Evolutionary conservation across 2,888 invertebrate species (phyloP), one percentile per base, ranked within the genome.

Genomic region (Epistrophella euchroma): DNA sequence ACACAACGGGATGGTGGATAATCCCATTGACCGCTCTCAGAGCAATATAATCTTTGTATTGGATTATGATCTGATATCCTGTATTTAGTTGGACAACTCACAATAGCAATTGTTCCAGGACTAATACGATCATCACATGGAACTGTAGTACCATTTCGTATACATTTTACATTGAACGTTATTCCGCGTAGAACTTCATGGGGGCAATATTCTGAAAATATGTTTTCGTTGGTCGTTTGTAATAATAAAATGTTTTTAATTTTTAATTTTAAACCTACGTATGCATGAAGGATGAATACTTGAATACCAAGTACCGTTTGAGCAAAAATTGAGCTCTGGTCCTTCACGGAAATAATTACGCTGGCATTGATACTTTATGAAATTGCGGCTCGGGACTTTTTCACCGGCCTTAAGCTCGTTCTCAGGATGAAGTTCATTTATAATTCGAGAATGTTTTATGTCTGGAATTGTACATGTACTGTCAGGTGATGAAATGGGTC

Each of bases 11-110:
- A 88, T 47, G 90, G 88, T 2, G 60, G 4, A 19, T 74, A 77
- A n/a, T 87, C 76, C 92, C 91, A 92, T 35, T 88, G 74, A 0
- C 90, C 91, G 75, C 87, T 43, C 15, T 28, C 55, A 4, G 77
- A 74, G 58, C 92, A 92, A 19, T n/a, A 56, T 6, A 73, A 17
- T 0, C 37, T 47, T 13, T 58, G 64, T 50, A 25, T 4, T 6
- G 50, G 22, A 13, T 7, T 10, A 5, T 11, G 56, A 15, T 71
- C 66, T 52, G 71, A 62, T 35, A 25, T 47, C 17, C 45, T 60
- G 35, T 87, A 88, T 5, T 70, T 75, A n/a, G n/a, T 40, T 22
- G 37, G 37, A 71, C 89, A 89, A 9, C 25, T 60, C 13, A 88
- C 66, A 0, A 25, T 55, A 0, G 88, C 89, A 15, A 66, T 25